A percentile compares a stretch with the other conserved stretches of the same genome.
These are phyloP conservation scores for Babylonia areolata DNA, from an alignment of 1,140 invertebrate species.

Conservation along the genomic window DNA sequence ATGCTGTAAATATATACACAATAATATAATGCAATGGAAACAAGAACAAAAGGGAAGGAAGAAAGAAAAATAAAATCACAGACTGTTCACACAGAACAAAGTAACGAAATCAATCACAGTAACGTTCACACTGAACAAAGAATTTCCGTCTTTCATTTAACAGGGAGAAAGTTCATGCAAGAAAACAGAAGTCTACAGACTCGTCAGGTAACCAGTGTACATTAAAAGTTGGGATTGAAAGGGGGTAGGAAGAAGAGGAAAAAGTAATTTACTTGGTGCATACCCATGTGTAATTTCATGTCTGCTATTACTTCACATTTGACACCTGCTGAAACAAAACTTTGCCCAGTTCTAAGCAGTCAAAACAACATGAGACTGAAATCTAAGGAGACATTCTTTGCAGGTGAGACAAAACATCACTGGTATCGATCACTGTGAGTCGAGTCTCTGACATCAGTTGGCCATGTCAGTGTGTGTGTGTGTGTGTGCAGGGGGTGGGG, in stretches of 20 bases:
- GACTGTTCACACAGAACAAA: neutral
- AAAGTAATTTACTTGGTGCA: too few species aligned
- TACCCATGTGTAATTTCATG: too few species aligned
- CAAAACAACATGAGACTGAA: neutral
- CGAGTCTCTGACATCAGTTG: too few species aligned
- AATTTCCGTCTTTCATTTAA: neutral
- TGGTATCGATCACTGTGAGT: neutral
- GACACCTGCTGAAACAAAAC: neutral
- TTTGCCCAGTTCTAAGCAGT: neutral
- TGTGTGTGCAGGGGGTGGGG: too few species aligned
- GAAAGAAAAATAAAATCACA: neutral
- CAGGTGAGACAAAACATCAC: neutral
- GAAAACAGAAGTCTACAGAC: neutral
- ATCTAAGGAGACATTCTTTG: neutral
- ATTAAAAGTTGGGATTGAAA: too few species aligned
- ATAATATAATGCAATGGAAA: neutral
- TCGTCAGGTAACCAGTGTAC: neutral
- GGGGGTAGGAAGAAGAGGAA: too few species aligned
- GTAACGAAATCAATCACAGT: neutral
- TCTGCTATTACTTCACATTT: neutral
- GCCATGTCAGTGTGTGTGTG: too few species aligned
- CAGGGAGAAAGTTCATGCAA: neutral
- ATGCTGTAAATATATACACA: neutral
- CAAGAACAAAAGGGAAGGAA: neutral
- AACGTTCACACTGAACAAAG: neutral